These are phyloP conservation scores for Syndactyla subalaris DNA, from an alignment of 2,797 vertebrate species.

Conservation along the genomic window DNA sequence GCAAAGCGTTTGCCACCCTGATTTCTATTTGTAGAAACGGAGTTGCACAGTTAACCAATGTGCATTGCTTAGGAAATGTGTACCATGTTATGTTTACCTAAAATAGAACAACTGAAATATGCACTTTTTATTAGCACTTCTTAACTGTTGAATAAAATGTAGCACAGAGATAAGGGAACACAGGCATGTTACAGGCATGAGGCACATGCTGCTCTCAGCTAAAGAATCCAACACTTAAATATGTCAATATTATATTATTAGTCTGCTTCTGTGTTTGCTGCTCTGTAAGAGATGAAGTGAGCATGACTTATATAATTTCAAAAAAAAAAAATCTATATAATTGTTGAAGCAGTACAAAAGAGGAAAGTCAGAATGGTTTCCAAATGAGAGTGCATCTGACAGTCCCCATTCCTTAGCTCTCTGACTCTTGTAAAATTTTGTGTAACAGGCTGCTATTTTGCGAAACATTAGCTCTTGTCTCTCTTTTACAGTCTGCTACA, in stretches of 20 bases:
- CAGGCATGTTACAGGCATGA: not conserved
- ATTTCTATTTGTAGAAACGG: conserved; percentile 14
- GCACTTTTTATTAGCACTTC: conserved; percentile 42
- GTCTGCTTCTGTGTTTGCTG: conserved; percentile 13
- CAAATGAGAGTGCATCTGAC: conserved; percentile 1
- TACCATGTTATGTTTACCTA: conserved; percentile 25
- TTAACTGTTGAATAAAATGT: conserved; percentile 5
- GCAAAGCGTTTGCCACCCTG: not conserved
- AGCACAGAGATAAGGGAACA: not conserved
- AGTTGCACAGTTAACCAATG: not conserved
- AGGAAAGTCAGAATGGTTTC: not conserved
- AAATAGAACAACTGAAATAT: conserved; percentile 44
- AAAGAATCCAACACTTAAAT: conserved; percentile 7
- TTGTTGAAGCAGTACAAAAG: conserved; percentile 3
- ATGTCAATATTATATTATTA: conserved; percentile 11
- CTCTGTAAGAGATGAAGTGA: not conserved
- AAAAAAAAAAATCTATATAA: not conserved
- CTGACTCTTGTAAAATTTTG: conserved; percentile 9
- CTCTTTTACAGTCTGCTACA: conserved; percentile 49
- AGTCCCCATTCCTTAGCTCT: conserved; percentile 6
- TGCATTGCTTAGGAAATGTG: not conserved
- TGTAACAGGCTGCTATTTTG: conserved; percentile 25
- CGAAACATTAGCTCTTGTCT: conserved; percentile 49
- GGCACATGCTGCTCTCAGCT: not conserved
- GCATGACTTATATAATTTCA: not conserved